A percentile compares a stretch with the other conserved stretches of the same genome.
Conservation (phyloP, 2,113 vertebrate genomes). For the Brachirus orientalis region DNA sequence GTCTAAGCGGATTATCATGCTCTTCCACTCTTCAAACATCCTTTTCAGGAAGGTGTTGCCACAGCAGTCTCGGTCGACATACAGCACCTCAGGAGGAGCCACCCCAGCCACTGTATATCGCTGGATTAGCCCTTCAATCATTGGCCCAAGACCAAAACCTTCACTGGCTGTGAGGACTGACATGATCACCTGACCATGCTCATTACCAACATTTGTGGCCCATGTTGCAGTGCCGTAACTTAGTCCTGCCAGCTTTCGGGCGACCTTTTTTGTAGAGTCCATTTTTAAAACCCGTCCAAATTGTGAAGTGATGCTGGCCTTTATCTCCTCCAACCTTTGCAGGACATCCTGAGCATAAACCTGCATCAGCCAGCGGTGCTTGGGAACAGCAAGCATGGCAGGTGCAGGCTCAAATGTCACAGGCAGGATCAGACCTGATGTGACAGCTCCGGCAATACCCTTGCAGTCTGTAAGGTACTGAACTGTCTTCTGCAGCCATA, state of each 20-base stretch:
- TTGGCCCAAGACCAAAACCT: slow-evolving; percentile 16
- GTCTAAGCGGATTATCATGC: neutral
- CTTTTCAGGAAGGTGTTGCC: neutral
- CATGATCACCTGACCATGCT: slow-evolving; percentile 8
- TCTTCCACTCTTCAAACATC: neutral
- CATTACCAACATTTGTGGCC: neutral
- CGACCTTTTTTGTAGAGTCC: too few species aligned
- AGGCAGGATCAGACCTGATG: too few species aligned
- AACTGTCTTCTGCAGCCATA: too few species aligned
- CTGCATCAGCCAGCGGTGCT: neutral
- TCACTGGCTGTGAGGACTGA: slow-evolving; percentile 26
- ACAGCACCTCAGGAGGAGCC: slow-evolving; percentile 25
- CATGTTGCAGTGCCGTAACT: neutral
- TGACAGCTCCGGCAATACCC: too few species aligned
- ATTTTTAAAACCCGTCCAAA: neutral
- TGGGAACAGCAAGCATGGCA: neutral
- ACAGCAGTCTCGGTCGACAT: slow-evolving; percentile 47
- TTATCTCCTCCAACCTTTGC: neutral
- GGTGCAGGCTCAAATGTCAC: too few species aligned
- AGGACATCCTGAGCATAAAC: neutral
- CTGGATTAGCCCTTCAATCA: slow-evolving; percentile 10
- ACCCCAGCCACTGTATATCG: slow-evolving; percentile 2
- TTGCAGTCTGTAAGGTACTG: too few species aligned
- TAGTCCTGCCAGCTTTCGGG: too few species aligned
- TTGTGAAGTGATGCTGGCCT: neutral